These are phyloP conservation scores for Drosophila kikkawai DNA, from an alignment of 1,140 invertebrate species.

Conservation along the genomic window DNA sequence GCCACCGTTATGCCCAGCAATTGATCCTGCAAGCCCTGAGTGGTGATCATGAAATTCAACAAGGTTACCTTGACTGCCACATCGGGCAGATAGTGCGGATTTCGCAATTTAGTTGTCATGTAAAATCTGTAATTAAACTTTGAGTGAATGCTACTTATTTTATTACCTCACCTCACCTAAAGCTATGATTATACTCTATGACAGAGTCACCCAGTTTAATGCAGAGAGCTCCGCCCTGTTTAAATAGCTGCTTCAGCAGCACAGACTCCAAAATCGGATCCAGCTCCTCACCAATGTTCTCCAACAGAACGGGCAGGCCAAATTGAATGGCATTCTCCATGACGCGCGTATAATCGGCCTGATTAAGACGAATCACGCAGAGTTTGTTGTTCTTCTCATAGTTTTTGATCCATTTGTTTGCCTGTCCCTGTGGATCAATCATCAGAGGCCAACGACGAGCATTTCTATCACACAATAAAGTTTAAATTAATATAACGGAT, in stretches of 20 bases:
- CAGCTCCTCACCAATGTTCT: conserved; percentile 95
- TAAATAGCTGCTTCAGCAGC: conserved; percentile 94
- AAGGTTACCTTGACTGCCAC: conserved; percentile 96
- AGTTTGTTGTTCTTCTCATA: conserved; percentile 95
- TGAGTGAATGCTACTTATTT: too few species aligned
- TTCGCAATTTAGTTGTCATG: conserved; percentile 96
- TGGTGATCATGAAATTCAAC: conserved; percentile 97
- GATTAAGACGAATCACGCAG: conserved; percentile 92
- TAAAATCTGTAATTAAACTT: conserved; percentile 90
- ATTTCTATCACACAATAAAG: conserved; percentile 86
- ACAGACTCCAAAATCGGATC: conserved; percentile 96
- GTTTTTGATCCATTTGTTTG: conserved; percentile 97
- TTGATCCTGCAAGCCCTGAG: conserved; percentile 96
- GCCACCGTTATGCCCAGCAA: conserved; percentile 96
- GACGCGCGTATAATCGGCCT: conserved; percentile 93
- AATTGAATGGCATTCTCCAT: conserved; percentile 97
- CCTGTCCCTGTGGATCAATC: conserved; percentile 98
- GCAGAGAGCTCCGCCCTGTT: conserved; percentile 92
- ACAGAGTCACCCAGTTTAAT: conserved; percentile 94
- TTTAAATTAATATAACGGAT: conserved; percentile 18
- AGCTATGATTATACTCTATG: conserved; percentile 94
- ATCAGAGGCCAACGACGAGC: conserved; percentile 95
- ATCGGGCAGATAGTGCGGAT: conserved; percentile 97
- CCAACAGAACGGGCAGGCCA: conserved; percentile 94
- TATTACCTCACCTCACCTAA: conserved; percentile 86